Base-by-base conservation (phyloP, 92 coral and sea anemone species). In the Parazoanthus atlanticus region DNA sequence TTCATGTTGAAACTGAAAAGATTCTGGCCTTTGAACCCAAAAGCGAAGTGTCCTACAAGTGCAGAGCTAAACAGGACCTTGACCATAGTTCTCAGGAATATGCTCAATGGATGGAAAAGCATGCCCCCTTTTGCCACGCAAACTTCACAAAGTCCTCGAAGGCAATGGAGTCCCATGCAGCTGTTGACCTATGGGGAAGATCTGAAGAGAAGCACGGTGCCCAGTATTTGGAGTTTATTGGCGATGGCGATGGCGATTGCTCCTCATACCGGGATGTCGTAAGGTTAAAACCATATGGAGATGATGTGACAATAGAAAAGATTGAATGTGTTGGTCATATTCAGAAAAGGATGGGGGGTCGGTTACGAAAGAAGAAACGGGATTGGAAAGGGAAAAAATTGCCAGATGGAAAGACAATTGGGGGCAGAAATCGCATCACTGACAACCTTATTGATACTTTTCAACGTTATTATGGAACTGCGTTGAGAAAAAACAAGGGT, bases 211-310 rank as follows among this genome's bases (percentile, higher is more conserved):
- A 38, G 46, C 36, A 85, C 67, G 65, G 66, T 40, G 81, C 56
- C 58, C 86, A 81, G 33, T 91, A 88, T 85, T 67, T 85, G 30
- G 89, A 88, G 65, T 91, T 91, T 88, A 90, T 91, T 38, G 91
- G 93, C 28, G 93, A 88, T 38, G 91, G 93, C 28, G 93, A 88
- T 91, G 86, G 93, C 17, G 86, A 91, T 52, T 91, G 89, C 91
- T 91, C 93, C 31, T 86, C 88, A 9, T 76, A 79, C 58, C 52
- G 87, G 34, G 91, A 88, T 77, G 91, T 88, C 13, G 86, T 79
- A 38, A 88, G 88, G 47, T 67, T 91, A 8, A 81, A 82, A 38
- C 91, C 89, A 34, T 91, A 84, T 76, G 89, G 93, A 26, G 89
- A 84, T 31, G 56, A 80, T 33, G 88, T 85, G 25, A 56, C 52